phyloP scores from a whole-genome alignment of 2,888 invertebrate species.

The Hyalella azteca region DNA sequence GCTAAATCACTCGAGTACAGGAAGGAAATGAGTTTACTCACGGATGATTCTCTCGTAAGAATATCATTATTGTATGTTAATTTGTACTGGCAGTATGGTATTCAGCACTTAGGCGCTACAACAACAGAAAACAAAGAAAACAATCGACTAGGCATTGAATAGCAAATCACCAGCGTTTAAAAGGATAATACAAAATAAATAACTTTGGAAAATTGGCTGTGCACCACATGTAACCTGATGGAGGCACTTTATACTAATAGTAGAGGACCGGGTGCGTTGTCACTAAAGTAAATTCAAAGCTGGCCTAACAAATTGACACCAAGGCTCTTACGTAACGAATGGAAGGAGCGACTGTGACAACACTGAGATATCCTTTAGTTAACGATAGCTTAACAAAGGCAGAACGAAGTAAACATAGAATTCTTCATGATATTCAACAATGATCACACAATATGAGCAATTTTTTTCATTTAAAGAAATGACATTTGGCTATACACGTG shows the following conservation, averaged over 20 bases:
- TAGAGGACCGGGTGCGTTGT: slow-evolving; percentile 11
- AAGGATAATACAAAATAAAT: slow-evolving; percentile 35
- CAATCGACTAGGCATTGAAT: slow-evolving; percentile 34
- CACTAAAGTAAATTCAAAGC: slow-evolving; percentile 9
- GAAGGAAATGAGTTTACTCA: slow-evolving; percentile 3
- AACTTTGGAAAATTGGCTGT: slow-evolving; percentile 25
- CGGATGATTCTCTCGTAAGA: slow-evolving; percentile 14
- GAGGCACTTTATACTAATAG: slow-evolving; percentile 20
- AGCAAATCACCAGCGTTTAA: slow-evolving; percentile 32
- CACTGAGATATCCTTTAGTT: slow-evolving; percentile 24
- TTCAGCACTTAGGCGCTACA: slow-evolving; percentile 36
- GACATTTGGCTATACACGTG: slow-evolving; percentile 12
- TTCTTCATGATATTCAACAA: slow-evolving; percentile 30
- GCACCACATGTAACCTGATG: slow-evolving; percentile 3
- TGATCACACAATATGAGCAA: slow-evolving; percentile 32
- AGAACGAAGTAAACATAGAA: slow-evolving; percentile 27
- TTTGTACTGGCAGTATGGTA: slow-evolving; percentile 37
- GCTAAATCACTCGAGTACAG: not conserved
- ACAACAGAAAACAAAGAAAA: slow-evolving; percentile 36
- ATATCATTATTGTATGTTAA: slow-evolving; percentile 35
- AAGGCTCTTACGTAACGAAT: slow-evolving; percentile 15
- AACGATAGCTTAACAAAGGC: slow-evolving; percentile 21
- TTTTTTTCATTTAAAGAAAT: slow-evolving; percentile 15
- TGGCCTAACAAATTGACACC: not conserved
- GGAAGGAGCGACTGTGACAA: slow-evolving; percentile 32